phyloP scores from a whole-genome alignment of 2,888 invertebrate species.

The Pachymerium ferrugineum region DNA sequence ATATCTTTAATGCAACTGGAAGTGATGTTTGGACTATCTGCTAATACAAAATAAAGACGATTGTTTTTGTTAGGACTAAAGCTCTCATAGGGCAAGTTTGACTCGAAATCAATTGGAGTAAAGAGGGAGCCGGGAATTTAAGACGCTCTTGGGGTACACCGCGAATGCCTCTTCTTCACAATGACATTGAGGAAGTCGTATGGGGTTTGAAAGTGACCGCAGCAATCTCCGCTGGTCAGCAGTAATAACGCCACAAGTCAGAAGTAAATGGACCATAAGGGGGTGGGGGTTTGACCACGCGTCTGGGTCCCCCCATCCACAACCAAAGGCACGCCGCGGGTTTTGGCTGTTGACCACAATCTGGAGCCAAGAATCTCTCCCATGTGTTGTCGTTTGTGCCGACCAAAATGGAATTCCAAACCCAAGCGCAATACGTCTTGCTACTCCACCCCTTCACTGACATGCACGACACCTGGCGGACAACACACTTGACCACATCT shows the following conservation, averaged over 20 bases:
- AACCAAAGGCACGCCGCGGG: slow-evolving; percentile 19
- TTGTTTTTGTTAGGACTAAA: too few relatives aligned
- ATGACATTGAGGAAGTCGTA: slow-evolving; percentile 27
- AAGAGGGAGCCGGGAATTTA: neutral
- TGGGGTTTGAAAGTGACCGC: slow-evolving; percentile 23
- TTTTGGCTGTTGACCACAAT: slow-evolving; percentile 27
- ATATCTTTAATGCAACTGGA: too few relatives aligned
- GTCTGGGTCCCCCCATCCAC: neutral
- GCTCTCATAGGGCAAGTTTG: too few relatives aligned
- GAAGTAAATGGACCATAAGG: slow-evolving; percentile 24
- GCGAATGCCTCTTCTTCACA: slow-evolving; percentile 22
- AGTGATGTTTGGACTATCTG: too few relatives aligned
- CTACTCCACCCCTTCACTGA: slow-evolving; percentile 12
- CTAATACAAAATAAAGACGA: too few relatives aligned
- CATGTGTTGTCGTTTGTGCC: slow-evolving; percentile 5
- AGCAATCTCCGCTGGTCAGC: slow-evolving; percentile 27
- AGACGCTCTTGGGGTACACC: neutral
- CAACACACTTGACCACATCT: too few relatives aligned
- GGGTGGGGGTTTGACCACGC: slow-evolving; percentile 19
- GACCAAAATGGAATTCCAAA: slow-evolving; percentile 19
- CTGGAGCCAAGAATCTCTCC: slow-evolving; percentile 14
- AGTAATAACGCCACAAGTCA: slow-evolving; percentile 25
- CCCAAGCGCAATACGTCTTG: neutral
- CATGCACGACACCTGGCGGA: slow-evolving; percentile 24
- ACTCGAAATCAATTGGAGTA: too few relatives aligned